These are phyloP conservation scores for Cossypha dichroa DNA, from an alignment of 2,797 vertebrate species.

Conservation along the genomic window DNA sequence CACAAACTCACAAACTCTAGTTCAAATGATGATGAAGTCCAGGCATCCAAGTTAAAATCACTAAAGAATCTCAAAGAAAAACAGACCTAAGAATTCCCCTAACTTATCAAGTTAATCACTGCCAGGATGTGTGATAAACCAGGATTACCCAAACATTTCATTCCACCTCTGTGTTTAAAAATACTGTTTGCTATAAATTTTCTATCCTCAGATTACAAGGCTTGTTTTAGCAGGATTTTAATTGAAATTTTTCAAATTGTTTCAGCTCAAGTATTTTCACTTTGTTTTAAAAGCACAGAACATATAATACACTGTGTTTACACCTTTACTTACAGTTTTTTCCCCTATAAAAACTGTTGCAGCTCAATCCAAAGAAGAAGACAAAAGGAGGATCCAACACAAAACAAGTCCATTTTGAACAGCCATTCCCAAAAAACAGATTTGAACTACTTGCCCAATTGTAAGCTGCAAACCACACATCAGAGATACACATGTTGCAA, in stretches of 20 bases:
- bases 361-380: background rate
- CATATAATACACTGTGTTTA: accelerated
- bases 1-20: background rate
- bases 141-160: background rate
- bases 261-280: background rate
- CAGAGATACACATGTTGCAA: background rate
- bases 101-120: background rate
- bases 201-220: background rate
- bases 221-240: background rate
- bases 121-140: background rate
- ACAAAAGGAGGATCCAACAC: background rate
- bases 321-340: background rate
- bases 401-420: background rate
- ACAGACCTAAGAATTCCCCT: background rate
- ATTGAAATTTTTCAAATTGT: background rate
- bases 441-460: background rate
- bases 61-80: background rate
- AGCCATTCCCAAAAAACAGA: background rate
- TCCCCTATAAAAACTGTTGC: background rate
- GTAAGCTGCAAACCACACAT: background rate
- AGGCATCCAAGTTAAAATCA: background rate
- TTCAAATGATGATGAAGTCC: background rate
- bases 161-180: background rate
- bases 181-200: background rate
- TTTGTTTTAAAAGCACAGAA: background rate